Base-by-base conservation (phyloP, 1,140 invertebrate species). In the Antheraea mylitta region DNA sequence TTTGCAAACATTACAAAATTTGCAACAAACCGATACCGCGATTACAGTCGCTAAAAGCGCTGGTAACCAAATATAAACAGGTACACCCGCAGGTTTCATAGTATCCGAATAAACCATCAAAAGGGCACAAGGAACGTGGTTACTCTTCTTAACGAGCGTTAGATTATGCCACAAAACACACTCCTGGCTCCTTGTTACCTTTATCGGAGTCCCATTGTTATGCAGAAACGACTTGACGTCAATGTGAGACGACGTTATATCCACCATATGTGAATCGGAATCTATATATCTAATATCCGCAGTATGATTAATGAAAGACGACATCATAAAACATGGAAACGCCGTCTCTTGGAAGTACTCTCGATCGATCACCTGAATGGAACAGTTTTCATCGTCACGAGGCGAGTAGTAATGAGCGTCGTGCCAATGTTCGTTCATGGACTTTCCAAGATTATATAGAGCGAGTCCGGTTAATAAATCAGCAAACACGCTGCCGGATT, bases 121-220 rank as follows among this genome's bases (percentile, higher is more conserved):
- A 67, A 91, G 70, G 10, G 85, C 77, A 71, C 89, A 91, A 4
- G 86, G 83, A 19, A 91, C 72, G 1, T 75, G 63, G 19, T 83
- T 81, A 37, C 71, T 83, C 60, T 87, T 78, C 30, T 79, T 80
- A n/a, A 70, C 70, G 36, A 73, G 62, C 0, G 83, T 84, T 10
- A 75, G 70, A 66, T 91, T 91, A 61, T 89, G 87, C 89, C 89
- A 90, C 22, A 90, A 69, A 16, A 90, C 72, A 45, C 89, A 91
- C 37, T 87, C 83, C 48, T 88, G 86, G 7, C 84, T 80, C 38
- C 81, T 73, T 2, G 76, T 83, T 22, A 90, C 77, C 70, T 79
- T 77, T 16, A 91, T 63, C 6, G 73, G 68, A 2, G 77, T 66
- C 0, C 79, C 81, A 58, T 76, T 84, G 30, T 76, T 74, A 13